Base-by-base conservation (phyloP, 2,888 invertebrate species). In the Eurytoma californica region DNA sequence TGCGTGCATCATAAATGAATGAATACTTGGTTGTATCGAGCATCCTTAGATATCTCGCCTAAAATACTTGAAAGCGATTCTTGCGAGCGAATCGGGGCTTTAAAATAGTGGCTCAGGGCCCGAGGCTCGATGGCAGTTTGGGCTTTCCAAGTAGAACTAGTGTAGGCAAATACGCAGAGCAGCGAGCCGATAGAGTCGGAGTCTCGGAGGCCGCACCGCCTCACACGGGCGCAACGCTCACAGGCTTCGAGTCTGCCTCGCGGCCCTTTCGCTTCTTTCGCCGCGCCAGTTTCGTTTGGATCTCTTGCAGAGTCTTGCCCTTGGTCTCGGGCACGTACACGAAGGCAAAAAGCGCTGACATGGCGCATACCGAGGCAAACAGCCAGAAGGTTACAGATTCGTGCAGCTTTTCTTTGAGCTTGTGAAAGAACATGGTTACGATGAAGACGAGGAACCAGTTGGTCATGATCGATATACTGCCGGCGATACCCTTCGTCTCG, bases 361-460 rank as follows among this genome's bases (percentile, higher is more conserved):
- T 60, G 0, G 84, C 86, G 47, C 87, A 86, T 55, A 88, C 84
- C 12, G 68, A 82, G 2, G 85, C 85, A 77, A 89, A 90, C 2
- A 85, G 81, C 89, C 89, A 90, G 74, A 90, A 90, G 3, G 88
- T 88, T 16, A 83, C 81, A 3, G 87, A 86, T 18, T 83, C 84
- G 20, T 87, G 86, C 13, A 89, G 83, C 28, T 79, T n/a, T 3
- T 83, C 72, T 14, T 84, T 84, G 80, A 90, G 84, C 16, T 83
- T 76, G 13, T 86, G 86, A 68, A 88, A 90, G 20, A 87, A 83
- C 79, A 89, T 87, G 3, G 90, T 90, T 2, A 90, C 89, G 4
- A 89, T 76, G 81, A 91, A 91, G 0, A 90, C 90, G 30, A 90
- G 86, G 16, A 83, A 82, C 90, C 91, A 91, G 82, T 91, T 91